These are phyloP conservation scores for Euzetes globulus DNA, from an alignment of 2,888 invertebrate genomes.

Conservation along the genomic window DNA sequence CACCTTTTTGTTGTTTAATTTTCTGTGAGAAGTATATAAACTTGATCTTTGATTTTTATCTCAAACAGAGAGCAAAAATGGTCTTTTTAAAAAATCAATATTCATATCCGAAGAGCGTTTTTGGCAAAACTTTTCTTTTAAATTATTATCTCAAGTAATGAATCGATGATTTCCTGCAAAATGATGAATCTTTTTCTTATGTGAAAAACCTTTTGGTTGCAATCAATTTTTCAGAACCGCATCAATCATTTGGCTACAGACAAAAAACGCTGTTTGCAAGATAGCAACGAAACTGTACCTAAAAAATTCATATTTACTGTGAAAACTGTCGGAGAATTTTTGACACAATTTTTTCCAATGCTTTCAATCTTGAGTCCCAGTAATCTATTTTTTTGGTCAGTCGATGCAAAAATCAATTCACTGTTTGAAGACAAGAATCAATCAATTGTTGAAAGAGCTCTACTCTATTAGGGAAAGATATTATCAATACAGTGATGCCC, in stretches of 20 bases:
- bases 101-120: background rate
- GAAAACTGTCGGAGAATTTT: background rate
- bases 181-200: conserved; percentile 18
- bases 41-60: background rate
- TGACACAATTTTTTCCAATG: background rate
- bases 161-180: conserved; percentile 16
- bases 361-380: background rate
- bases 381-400: conserved; percentile 12
- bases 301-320: background rate
- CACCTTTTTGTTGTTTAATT: too few relatives aligned
- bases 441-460: background rate
- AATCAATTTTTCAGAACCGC: background rate
- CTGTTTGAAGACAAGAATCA: background rate
- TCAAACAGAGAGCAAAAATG: background rate
- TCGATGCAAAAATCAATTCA: background rate
- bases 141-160: conserved; percentile 11
- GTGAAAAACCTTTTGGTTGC: background rate
- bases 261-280: too few relatives aligned
- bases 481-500: background rate
- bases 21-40: too few relatives aligned
- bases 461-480: background rate
- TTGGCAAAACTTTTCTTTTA: background rate
- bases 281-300: background rate
- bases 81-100: background rate
- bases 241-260: background rate